Evolutionary conservation across 2,888 invertebrate species (phyloP).

Genomic region (Endotricha flammealis): DNA sequence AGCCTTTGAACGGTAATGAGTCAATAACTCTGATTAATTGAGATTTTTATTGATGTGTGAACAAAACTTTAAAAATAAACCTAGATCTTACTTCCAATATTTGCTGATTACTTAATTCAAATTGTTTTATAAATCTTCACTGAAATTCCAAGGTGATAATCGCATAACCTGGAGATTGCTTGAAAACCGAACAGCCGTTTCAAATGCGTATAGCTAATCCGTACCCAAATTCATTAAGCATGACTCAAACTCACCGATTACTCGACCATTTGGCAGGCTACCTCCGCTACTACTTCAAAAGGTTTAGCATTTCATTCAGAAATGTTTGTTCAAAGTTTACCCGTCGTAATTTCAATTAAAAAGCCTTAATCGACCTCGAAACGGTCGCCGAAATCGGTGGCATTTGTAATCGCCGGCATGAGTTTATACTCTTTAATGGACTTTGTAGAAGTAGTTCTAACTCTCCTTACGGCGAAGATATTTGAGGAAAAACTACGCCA

Average conservation of each 20-base stretch:
- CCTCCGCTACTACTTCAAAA: slow-evolving; percentile 14
- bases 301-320: slow-evolving; percentile 20
- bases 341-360: slow-evolving; percentile 64
- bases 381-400: slow-evolving; percentile 66
- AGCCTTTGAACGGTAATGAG: not conserved
- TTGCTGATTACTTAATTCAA: not conserved
- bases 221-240: slow-evolving; percentile 10
- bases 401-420: slow-evolving; percentile 70
- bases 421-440: slow-evolving; percentile 76
- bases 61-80: no score
- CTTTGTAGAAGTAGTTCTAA: slow-evolving; percentile 73
- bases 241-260: slow-evolving; percentile 8
- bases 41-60: no score
- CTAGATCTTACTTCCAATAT: no score
- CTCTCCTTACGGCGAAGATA: slow-evolving; percentile 75
- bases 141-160: no score
- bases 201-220: slow-evolving; percentile 3
- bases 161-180: not conserved
- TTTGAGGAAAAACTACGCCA: slow-evolving; percentile 74
- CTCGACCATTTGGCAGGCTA: slow-evolving; percentile 9
- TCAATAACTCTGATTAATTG: not conserved
- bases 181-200: not conserved
- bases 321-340: slow-evolving; percentile 37
- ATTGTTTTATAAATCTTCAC: no score
- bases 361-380: slow-evolving; percentile 61